Conservation (phyloP, 2,888 invertebrate species). For the Thyatira batis region DNA sequence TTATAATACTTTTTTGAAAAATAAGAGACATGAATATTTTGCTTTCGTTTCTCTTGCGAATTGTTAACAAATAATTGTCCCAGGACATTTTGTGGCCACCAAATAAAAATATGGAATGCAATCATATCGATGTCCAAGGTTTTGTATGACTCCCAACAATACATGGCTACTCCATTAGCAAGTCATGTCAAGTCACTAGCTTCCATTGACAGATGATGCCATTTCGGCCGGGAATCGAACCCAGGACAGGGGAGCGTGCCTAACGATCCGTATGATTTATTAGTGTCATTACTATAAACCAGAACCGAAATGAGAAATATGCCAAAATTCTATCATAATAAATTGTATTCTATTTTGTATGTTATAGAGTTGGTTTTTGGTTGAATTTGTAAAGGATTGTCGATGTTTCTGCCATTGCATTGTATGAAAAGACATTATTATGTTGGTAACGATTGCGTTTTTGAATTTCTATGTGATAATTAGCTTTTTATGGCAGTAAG, state of each 20-base stretch:
- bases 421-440: constrained; percentile 46
- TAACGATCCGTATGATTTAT: constrained; percentile 83
- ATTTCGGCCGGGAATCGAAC: constrained; percentile 80
- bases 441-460: constrained; percentile 65
- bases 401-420: constrained; percentile 24
- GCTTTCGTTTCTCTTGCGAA: too few relatives aligned
- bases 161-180: constrained; percentile 77
- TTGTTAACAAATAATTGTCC: too few relatives aligned
- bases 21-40: too few relatives aligned
- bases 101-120: constrained; percentile 6
- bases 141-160: constrained; percentile 48
- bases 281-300: constrained; percentile 73
- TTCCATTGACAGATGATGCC: constrained; percentile 81
- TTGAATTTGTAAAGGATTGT: constrained; percentile 8
- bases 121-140: constrained; percentile 22
- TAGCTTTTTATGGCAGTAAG: constrained; percentile 26
- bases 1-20: too few relatives aligned
- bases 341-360: constrained; percentile 19
- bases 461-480: constrained; percentile 56
- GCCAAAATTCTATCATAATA: constrained; percentile 23
- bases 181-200: constrained; percentile 76
- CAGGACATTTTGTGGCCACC: too few relatives aligned
- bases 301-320: constrained; percentile 57
- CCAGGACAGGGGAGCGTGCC: constrained; percentile 70
- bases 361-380: constrained; percentile 13